Conservation (phyloP, 1,140 invertebrate genomes). For the Archegozetes longisetosus region DNA sequence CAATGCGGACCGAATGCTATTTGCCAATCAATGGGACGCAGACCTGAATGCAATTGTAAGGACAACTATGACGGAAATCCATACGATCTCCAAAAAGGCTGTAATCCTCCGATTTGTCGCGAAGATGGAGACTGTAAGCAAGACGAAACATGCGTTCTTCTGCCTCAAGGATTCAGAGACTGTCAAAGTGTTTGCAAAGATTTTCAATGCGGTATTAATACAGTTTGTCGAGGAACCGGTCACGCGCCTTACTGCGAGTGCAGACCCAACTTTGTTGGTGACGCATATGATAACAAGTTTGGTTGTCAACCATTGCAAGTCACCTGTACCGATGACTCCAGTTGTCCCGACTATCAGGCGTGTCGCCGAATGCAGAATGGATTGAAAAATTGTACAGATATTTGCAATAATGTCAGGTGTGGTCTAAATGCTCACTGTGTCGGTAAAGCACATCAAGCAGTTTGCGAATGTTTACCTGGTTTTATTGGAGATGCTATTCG, state of each 20-base stretch:
- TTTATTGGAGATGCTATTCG: constrained; percentile 55
- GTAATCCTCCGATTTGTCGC: constrained; percentile 19
- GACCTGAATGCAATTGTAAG: constrained; percentile 63
- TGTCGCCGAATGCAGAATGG: constrained; percentile 14
- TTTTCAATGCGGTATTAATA: constrained; percentile 25
- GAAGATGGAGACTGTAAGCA: constrained; percentile 24
- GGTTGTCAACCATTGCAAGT: constrained; percentile 13
- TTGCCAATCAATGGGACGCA: constrained; percentile 61
- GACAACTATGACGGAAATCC: constrained; percentile 42
- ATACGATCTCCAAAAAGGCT: constrained; percentile 21
- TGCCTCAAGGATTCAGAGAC: constrained; percentile 16
- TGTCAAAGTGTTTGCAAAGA: constrained; percentile 24
- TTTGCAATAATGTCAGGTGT: constrained; percentile 34
- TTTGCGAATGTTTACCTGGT: constrained; percentile 55
- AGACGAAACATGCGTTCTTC: constrained; percentile 23
- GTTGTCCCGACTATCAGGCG: constrained; percentile 10
- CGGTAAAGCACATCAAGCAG: constrained; percentile 45
- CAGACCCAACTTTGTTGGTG: constrained; percentile 23
- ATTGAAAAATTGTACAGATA: constrained; percentile 19
- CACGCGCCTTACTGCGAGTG: constrained; percentile 27
- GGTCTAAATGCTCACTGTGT: constrained; percentile 60
- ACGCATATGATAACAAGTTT: constrained; percentile 23
- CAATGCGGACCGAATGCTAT: constrained; percentile 76
- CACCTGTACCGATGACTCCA: constrained; percentile 10
- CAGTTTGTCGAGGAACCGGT: constrained; percentile 23